A percentile compares a stretch with the other conserved stretches of the same genome.
These are phyloP conservation scores for Ptilodon capucinus DNA, from an alignment of 2,888 invertebrate genomes.

Conservation along the genomic window DNA sequence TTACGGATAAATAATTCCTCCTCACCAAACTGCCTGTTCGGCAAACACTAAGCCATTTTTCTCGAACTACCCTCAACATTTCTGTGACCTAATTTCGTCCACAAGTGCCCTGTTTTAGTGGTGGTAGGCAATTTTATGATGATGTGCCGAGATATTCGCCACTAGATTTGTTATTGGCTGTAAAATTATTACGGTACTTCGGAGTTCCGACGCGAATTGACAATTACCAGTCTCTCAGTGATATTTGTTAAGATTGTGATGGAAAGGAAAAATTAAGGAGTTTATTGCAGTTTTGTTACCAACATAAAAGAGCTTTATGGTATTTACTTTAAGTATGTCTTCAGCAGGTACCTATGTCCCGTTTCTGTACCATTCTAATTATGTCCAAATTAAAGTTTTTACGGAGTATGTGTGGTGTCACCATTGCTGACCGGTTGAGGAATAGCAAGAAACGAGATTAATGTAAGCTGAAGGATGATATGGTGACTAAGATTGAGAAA, in stretches of 20 bases:
- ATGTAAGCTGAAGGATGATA: too few species aligned
- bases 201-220: neutral
- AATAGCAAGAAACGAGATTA: too few species aligned
- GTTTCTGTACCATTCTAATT: too few species aligned
- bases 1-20: neutral
- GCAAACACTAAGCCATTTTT: neutral
- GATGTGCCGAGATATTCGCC: slow-evolving; percentile 1
- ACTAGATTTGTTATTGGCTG: neutral
- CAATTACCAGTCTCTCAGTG: neutral
- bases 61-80: neutral
- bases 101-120: slow-evolving; percentile 9
- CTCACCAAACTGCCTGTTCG: neutral
- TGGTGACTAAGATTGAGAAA: too few species aligned
- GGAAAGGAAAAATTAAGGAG: neutral
- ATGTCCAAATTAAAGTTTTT: too few species aligned
- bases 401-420: too few species aligned
- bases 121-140: slow-evolving; percentile 14
- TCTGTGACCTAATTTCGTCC: neutral
- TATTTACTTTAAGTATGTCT: too few species aligned
- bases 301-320: too few species aligned
- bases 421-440: too few species aligned
- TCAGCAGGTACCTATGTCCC: too few species aligned
- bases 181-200: neutral
- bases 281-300: neutral
- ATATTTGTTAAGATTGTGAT: neutral